These are phyloP conservation scores for Amphipoea lucens DNA, from an alignment of 2,888 invertebrate species.

Conservation along the genomic window DNA sequence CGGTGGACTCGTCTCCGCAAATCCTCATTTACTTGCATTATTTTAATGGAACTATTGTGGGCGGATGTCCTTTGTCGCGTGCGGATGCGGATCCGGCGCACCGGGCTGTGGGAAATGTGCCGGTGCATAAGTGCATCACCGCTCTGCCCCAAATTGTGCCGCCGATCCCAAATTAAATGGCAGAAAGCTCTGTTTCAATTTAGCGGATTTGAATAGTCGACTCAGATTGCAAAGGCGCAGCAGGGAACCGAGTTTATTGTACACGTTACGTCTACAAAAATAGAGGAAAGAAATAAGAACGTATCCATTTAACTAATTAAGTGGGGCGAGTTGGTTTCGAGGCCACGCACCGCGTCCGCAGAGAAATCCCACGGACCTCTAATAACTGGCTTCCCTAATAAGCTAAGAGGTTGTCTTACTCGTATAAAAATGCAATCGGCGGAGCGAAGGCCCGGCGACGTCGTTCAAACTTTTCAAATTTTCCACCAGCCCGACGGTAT, in stretches of 20 bases:
- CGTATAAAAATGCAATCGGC: constrained; percentile 89
- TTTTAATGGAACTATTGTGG: constrained; percentile 91
- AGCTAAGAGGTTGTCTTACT: constrained; percentile 88
- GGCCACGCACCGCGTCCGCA: constrained; percentile 78
- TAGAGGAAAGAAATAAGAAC: constrained; percentile 75
- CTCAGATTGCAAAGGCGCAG: constrained; percentile 63
- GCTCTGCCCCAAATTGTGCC: constrained; percentile 83
- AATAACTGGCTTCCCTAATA: constrained; percentile 88
- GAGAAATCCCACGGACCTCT: constrained; percentile 85
- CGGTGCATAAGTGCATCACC: constrained; percentile 86
- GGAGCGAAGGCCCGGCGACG: constrained; percentile 81
- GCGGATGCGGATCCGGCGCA: constrained; percentile 82
- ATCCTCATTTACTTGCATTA: constrained; percentile 91
- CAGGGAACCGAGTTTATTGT: constrained; percentile 78
- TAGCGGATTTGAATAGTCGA: constrained; percentile 75
- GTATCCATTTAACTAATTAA: constrained; percentile 89
- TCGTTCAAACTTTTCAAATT: constrained; percentile 90
- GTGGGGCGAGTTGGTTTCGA: constrained; percentile 80
- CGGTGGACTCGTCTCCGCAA: constrained; percentile 87
- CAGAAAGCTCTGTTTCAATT: constrained; percentile 81
- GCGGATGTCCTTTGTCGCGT: constrained; percentile 88
- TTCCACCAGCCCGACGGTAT: constrained; percentile 85
- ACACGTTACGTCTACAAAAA: constrained; percentile 74
- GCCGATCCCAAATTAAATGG: constrained; percentile 79
- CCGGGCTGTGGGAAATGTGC: constrained; percentile 85